Evolutionary conservation across 2,113 vertebrate species (phyloP).

Genomic region (Alosa alosa): DNA sequence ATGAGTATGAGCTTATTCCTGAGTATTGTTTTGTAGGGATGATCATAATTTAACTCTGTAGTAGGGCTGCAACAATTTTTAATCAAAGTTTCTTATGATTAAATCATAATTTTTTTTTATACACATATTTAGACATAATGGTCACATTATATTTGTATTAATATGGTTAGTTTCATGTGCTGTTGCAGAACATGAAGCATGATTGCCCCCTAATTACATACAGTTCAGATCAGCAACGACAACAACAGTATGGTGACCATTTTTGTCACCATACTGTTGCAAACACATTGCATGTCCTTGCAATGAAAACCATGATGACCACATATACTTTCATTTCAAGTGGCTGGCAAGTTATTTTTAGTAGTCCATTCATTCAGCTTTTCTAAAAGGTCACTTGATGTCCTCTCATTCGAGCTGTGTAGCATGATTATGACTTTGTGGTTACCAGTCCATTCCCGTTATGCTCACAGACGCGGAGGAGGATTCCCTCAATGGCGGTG

Average conservation of each 20-base stretch:
- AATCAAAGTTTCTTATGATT: too few relatives aligned
- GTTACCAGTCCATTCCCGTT: not conserved
- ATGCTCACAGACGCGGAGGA: not conserved
- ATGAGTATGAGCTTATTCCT: not conserved
- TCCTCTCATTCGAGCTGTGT: not conserved
- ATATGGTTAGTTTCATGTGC: too few relatives aligned
- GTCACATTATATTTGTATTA: too few relatives aligned
- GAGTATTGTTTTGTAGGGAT: not conserved
- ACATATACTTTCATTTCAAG: not conserved
- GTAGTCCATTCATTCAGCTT: not conserved
- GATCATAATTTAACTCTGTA: not conserved
- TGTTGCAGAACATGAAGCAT: too few relatives aligned
- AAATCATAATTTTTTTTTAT: too few relatives aligned
- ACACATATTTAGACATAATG: too few relatives aligned
- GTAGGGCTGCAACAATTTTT: too few relatives aligned
- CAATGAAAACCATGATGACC: not conserved
- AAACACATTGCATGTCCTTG: not conserved
- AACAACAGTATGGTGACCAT: too few relatives aligned
- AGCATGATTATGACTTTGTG: constrained; percentile 16
- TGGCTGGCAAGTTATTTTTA: constrained; percentile 8
- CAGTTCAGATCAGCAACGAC: too few relatives aligned
- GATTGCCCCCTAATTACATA: too few relatives aligned
- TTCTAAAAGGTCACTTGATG: constrained; percentile 28
- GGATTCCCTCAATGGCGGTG: constrained; percentile 11
- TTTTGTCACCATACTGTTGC: not conserved